Conservation (phyloP, 92 coral and sea anemone genomes). For the Epizoanthus stellaris region DNA sequence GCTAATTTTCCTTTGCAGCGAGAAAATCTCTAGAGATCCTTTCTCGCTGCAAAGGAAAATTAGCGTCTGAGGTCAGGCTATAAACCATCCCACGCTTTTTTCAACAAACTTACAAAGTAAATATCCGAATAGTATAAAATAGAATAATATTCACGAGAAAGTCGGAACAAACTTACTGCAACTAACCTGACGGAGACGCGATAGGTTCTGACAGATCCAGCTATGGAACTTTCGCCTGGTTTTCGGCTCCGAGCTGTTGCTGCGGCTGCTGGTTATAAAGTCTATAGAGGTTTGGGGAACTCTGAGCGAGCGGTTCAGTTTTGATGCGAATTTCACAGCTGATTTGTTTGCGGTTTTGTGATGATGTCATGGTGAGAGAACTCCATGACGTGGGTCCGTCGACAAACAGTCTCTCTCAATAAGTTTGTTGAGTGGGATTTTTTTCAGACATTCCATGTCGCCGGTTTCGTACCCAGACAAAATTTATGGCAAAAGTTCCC, state of each 20-base stretch:
- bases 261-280: no score
- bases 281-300: background rate
- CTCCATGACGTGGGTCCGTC: slow-evolving; percentile 11
- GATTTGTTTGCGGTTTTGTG: background rate
- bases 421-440: background rate
- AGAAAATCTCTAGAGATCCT: no score
- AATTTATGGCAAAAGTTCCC: slow-evolving; percentile 8
- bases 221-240: background rate
- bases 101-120: background rate
- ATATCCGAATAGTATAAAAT: background rate
- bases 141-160: background rate
- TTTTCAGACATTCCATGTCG: slow-evolving; percentile 21
- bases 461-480: background rate
- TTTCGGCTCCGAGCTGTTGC: background rate
- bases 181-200: background rate
- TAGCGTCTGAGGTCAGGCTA: no score
- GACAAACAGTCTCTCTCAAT: background rate
- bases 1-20: no score
- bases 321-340: slow-evolving; percentile 18
- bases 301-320: background rate
- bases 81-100: no score
- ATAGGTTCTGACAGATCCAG: background rate
- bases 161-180: background rate
- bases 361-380: slow-evolving; percentile 16
- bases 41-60: no score